Evolutionary conservation across 2,113 vertebrate species (phyloP).

Genomic region (Tachysurus fulvidraco): DNA sequence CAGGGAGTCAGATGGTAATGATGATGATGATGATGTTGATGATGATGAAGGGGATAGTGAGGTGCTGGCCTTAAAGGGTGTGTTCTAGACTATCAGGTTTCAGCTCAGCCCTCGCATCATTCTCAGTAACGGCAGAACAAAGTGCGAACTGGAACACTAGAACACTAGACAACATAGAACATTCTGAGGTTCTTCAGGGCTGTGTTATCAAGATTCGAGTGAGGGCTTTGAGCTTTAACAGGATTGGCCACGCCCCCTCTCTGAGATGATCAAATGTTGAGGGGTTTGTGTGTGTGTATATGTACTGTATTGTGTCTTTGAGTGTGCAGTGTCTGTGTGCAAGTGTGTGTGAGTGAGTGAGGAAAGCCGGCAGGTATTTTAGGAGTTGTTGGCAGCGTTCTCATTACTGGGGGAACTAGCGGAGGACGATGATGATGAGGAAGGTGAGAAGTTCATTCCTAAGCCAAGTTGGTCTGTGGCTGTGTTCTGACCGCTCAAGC

Average conservation of each 20-base stretch:
- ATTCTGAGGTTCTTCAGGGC: neutral
- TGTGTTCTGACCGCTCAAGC: constrained; percentile 95
- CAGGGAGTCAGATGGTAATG: constrained; percentile 3
- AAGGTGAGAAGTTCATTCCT: constrained; percentile 89
- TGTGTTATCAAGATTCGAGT: neutral
- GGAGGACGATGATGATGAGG: constrained; percentile 84
- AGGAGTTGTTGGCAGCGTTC: constrained; percentile 86
- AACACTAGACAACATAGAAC: neutral
- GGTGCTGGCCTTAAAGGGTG: constrained; percentile 35
- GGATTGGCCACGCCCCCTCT: constrained; percentile 11
- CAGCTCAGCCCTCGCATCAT: neutral
- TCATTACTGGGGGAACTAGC: constrained; percentile 90
- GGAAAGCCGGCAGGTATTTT: constrained; percentile 61
- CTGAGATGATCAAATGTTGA: constrained; percentile 18
- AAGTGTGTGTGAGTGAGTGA: neutral
- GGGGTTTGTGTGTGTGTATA: neutral
- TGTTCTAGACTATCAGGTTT: constrained; percentile 14
- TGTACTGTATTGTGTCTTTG: neutral
- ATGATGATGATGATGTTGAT: neutral
- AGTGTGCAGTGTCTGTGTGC: neutral
- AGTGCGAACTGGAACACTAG: neutral
- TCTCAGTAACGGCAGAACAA: neutral
- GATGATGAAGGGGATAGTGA: neutral
- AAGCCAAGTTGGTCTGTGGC: constrained; percentile 93
- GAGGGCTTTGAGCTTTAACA: neutral